phyloP scores from a whole-genome alignment of 2,888 invertebrate species.

The Myathropa florea region DNA sequence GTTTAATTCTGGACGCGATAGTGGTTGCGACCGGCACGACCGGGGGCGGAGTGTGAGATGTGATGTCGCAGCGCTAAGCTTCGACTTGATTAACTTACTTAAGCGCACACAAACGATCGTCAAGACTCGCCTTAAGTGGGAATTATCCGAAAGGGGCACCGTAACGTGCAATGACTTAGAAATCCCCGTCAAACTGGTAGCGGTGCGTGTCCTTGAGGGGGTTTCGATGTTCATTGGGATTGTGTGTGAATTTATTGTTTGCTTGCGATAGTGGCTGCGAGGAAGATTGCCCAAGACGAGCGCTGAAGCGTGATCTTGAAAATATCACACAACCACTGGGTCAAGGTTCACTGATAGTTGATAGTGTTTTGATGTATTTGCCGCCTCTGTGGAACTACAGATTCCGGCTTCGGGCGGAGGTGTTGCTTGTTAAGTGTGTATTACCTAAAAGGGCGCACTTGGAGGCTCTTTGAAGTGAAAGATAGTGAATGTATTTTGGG shows the following conservation, averaged over 20 bases:
- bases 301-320: constrained; percentile 28
- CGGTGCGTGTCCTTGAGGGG: constrained; percentile 1
- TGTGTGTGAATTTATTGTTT: background rate
- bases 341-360: constrained; percentile 7
- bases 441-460: background rate
- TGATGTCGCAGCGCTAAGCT: background rate
- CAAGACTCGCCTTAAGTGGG: background rate
- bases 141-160: background rate
- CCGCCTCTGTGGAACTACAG: background rate
- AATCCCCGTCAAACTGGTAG: background rate
- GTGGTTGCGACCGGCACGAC: no score
- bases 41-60: no score
- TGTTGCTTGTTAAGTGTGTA: background rate
- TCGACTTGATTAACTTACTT: background rate
- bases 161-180: background rate
- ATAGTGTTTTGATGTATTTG: background rate
- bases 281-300: background rate
- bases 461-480: background rate
- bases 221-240: background rate
- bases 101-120: background rate
- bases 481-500: background rate
- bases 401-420: background rate
- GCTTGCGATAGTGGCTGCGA: background rate
- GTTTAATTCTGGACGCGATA: background rate
- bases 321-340: constrained; percentile 19